Evolutionary conservation across 2,797 vertebrate species (phyloP), one percentile per base, ranked within the genome.

Genomic region (Hipposideros larvatus): DNA sequence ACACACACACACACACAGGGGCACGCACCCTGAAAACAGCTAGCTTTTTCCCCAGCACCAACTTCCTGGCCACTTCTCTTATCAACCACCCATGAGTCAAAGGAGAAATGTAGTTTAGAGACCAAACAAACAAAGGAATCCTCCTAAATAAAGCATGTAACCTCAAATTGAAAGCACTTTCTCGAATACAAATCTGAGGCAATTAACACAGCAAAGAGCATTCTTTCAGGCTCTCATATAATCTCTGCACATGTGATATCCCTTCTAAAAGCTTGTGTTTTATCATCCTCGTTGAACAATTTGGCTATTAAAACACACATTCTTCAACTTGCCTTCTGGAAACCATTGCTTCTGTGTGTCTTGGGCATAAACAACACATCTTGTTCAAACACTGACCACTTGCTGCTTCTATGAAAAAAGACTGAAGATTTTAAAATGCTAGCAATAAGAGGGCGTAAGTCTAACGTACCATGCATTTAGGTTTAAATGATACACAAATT

Each of bases 301-400:
- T 97, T 97, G 96, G 98, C 98, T 98, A 89, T 97, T 94, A 97
- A 97, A 96, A 95, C 97, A 96, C 82, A 85, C 96, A 95, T 97
- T 90, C 73, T 97, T 97, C 96, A 91, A 86, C 90, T 97, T 94
- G 90, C 73, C 97, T 98, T 89, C 95, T 97, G 74, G 93, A 95
- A 95, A 94, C 96, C n/a, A 0, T 96, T 96, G 91, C 83, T 96
- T 94, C 73, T 92, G 68, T 96, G 96, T 94, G 78, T 94, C 95
- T 91, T 92, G 97, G 97, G 95, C 95, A 96, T 95, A 97, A 98
- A 85, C 51, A 34, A 97, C 89, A 86, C 96, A 61, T 97, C 97
- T 96, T 93, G 63, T 92, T 97, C 94, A 98, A 98, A 94, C 84
- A 92, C 73, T 63, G 96, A 95, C 95, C 96, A 85, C 93, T 97